These are phyloP conservation scores for Drosophila antonietae DNA, from an alignment of 2,888 invertebrate species.

Conservation along the genomic window DNA sequence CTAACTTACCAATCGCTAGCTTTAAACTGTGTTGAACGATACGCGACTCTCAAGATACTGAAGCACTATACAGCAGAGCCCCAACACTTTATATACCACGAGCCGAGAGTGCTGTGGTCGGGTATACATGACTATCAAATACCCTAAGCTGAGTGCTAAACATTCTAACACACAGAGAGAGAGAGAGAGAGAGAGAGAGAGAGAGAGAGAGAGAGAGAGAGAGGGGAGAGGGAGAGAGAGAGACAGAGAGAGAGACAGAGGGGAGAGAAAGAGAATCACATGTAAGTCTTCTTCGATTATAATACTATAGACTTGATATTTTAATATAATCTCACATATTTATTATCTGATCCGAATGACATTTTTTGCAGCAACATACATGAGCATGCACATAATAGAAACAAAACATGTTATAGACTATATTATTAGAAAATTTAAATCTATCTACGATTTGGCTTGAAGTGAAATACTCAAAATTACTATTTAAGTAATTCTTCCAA, in stretches of 20 bases:
- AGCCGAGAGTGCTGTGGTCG: not conserved
- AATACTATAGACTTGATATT: too few species aligned
- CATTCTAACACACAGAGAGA: too few species aligned
- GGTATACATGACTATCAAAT: not conserved
- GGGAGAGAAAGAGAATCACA: too few species aligned
- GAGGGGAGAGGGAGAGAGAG: too few species aligned
- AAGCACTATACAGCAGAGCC: conserved; percentile 32
- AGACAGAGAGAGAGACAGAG: too few species aligned
- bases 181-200: too few species aligned
- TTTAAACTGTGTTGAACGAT: conserved; percentile 32
- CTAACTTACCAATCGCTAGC: conserved; percentile 45
- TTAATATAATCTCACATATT: too few species aligned
- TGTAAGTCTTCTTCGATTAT: too few species aligned
- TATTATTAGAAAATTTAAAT: not conserved
- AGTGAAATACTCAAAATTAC: too few species aligned
- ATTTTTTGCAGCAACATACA: not conserved
- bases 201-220: too few species aligned
- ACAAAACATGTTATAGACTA: not conserved
- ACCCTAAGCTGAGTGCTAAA: not conserved
- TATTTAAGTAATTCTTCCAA: too few species aligned
- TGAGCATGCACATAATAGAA: too few species aligned
- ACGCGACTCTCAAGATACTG: conserved; percentile 66
- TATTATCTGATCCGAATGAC: not conserved
- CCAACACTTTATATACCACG: conserved; percentile 42
- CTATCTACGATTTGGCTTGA: not conserved